A percentile compares a stretch with the other conserved stretches of the same genome.
phyloP scores from a whole-genome alignment of 64 coral and sea anemone genomes.

The Actinia equina region DNA sequence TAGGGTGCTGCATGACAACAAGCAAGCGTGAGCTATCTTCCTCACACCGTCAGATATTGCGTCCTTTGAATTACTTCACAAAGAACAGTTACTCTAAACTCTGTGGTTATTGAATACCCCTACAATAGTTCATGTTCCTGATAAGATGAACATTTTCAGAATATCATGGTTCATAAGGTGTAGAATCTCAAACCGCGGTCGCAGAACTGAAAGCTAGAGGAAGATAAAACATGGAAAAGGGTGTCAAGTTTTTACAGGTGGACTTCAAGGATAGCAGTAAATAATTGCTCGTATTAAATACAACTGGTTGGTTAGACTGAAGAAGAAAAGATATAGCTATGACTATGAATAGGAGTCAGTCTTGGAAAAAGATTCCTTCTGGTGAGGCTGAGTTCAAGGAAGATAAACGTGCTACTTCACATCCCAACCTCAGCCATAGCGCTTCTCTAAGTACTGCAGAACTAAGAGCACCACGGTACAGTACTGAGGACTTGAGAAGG shows the following conservation, averaged over 20 bases:
- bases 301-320: not conserved
- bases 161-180: not conserved
- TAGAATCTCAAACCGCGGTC: not conserved
- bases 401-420: conserved; percentile 31
- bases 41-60: not conserved
- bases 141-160: not conserved
- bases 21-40: not conserved
- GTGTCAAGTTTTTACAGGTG: not conserved
- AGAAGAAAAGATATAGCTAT: not conserved
- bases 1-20: not conserved
- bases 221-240: not conserved
- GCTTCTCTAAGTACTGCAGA: conserved; percentile 18
- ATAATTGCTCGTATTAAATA: not conserved
- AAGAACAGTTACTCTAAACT: not conserved
- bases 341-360: conserved; percentile 44
- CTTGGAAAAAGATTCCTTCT: conserved; percentile 30
- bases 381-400: conserved; percentile 25
- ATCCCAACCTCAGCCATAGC: conserved; percentile 21
- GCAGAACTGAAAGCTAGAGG: too few species aligned
- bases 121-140: not conserved
- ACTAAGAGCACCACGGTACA: not conserved
- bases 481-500: conserved; percentile 65
- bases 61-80: not conserved
- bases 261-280: not conserved
- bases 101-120: not conserved